phyloP scores from a whole-genome alignment of 2,797 vertebrate species.

The Chromobotia macracanthus region DNA sequence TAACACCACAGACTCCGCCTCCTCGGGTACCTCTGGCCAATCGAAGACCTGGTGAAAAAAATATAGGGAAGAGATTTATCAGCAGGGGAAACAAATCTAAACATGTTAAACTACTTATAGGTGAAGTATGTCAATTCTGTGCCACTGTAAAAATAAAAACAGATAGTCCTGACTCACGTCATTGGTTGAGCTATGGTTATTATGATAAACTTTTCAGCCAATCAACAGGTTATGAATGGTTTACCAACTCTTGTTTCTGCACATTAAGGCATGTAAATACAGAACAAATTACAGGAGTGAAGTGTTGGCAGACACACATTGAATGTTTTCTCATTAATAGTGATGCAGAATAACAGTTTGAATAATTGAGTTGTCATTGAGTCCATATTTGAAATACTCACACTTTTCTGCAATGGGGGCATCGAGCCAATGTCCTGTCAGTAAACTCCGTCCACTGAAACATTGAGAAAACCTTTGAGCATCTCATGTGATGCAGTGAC shows the following conservation, averaged over 20 bases:
- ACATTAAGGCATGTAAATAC: too few species aligned
- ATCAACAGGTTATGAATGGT: too few species aligned
- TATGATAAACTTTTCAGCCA: too few species aligned
- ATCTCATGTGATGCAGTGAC: slow-evolving; percentile 2
- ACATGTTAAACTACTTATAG: neutral
- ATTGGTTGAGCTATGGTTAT: too few species aligned
- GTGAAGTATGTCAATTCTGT: neutral
- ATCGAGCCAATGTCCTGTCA: slow-evolving; percentile 89
- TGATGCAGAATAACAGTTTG: too few species aligned
- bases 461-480: slow-evolving; percentile 43
- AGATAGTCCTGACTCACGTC: too few species aligned
- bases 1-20: slow-evolving; percentile 92
- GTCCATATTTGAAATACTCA: slow-evolving; percentile 73
- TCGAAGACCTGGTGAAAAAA: slow-evolving; percentile 82
- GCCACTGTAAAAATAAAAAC: too few species aligned
- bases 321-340: too few species aligned
- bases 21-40: slow-evolving; percentile 89
- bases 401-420: slow-evolving; percentile 96
- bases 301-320: too few species aligned
- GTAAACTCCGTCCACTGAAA: slow-evolving; percentile 94
- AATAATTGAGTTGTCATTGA: neutral
- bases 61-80: slow-evolving; percentile 2
- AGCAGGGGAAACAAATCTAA: neutral
- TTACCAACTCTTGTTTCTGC: too few species aligned
- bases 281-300: too few species aligned